Conservation (phyloP, 2,113 vertebrate species). For the Etheostoma spectabile region DNA sequence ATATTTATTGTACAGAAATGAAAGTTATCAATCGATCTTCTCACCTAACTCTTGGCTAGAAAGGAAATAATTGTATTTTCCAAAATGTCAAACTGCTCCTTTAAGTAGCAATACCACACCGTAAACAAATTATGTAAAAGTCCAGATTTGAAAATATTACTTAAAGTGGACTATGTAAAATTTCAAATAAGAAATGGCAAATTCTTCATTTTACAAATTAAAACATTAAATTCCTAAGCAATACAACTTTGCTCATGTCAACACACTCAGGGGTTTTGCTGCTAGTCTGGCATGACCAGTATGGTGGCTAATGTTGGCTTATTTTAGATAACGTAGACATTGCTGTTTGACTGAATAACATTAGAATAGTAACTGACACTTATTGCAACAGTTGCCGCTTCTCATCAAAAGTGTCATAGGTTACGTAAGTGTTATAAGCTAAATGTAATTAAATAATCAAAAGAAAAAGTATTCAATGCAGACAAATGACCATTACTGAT, state of each 20-base stretch:
- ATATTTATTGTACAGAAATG: neutral
- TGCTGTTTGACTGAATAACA: too few relatives aligned
- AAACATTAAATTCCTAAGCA: too few relatives aligned
- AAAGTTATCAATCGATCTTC: neutral
- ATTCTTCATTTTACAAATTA: neutral
- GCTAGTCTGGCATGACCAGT: too few relatives aligned
- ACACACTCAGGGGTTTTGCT: neutral
- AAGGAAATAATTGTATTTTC: neutral
- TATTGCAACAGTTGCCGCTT: neutral
- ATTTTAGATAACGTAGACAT: too few relatives aligned
- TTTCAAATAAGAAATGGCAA: neutral
- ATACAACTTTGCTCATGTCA: neutral
- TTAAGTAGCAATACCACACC: neutral
- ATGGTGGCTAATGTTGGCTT: neutral
- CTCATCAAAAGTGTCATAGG: too few relatives aligned
- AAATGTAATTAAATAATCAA: too few relatives aligned
- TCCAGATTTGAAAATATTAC: neutral
- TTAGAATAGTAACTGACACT: too few relatives aligned
- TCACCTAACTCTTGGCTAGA: neutral
- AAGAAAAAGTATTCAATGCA: neutral
- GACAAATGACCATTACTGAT: neutral
- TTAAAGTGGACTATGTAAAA: neutral
- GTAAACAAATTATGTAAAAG: neutral
- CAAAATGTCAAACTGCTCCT: neutral
- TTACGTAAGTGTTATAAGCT: too few relatives aligned